A percentile compares a stretch with the other conserved stretches of the same genome.
Evolutionary conservation across 2,797 vertebrate genomes (phyloP).

Genomic region (Gouania willdenowi): DNA sequence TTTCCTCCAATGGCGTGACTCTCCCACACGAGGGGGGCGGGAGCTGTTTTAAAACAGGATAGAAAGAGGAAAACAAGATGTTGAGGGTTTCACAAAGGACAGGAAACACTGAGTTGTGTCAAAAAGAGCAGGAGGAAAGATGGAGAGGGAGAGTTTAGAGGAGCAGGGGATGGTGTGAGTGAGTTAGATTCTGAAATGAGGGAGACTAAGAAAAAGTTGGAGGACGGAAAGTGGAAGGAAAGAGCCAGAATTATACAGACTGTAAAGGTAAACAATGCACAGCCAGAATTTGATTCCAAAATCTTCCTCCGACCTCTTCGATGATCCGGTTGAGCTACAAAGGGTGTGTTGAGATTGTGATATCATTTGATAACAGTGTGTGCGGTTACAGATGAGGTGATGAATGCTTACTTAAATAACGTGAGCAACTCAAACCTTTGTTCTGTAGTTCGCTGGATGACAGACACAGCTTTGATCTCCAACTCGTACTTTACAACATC

Average conservation of each 20-base stretch:
- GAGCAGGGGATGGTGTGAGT: conserved; percentile 8
- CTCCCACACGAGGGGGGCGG: conserved; percentile 24
- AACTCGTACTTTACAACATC: neutral
- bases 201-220: conserved; percentile 15
- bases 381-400: conserved; percentile 31
- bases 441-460: conserved; percentile 30
- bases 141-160: conserved; percentile 41
- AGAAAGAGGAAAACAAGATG: conserved; percentile 70
- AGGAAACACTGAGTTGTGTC: conserved; percentile 65
- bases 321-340: conserved; percentile 43
- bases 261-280: too few species aligned
- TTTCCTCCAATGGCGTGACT: conserved; percentile 76
- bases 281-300: too few species aligned
- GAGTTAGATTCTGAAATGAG: conserved; percentile 11
- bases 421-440: conserved; percentile 39
- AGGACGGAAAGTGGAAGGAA: conserved; percentile 17
- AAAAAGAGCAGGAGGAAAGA: conserved; percentile 36
- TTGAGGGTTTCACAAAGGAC: conserved; percentile 64
- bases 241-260: conserved; percentile 14
- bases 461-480: conserved; percentile 47
- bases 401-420: conserved; percentile 52
- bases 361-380: conserved; percentile 42
- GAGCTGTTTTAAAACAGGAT: conserved; percentile 64
- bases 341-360: conserved; percentile 41
- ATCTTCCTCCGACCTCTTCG: too few species aligned